Evolutionary conservation across 2,888 invertebrate genomes (phyloP), one percentile per base, ranked within the genome.

Genomic region (Epistrophella euchroma): DNA sequence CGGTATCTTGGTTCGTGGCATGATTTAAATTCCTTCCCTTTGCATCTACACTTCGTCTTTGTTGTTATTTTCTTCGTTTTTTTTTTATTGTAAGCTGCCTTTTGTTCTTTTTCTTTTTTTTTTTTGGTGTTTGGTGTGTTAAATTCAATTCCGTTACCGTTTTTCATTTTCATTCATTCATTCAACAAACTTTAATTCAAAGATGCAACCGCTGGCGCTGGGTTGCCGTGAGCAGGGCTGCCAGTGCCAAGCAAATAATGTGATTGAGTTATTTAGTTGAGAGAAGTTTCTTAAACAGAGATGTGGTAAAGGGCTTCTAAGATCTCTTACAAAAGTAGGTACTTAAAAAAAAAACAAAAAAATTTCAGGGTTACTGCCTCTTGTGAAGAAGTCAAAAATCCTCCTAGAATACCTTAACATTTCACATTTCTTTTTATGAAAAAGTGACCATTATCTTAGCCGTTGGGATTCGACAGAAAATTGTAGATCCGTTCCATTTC

Each of bases 151-250:
- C 82, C 58, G 82, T 86, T 74, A 74, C 77, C 86, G 47, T 86
- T 82, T 86, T 66, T 35, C 77, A 82, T 82, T 86, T 82, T 82
- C 64, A n/a, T n/a, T 28, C 77, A 82, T 86, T 86, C 86, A 82
- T 82, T 81, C 68, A 73, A 52, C 11, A 58, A 19, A 22, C 25
- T 37, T 11, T 3, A 58, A 58, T 17, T 45, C 37, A 55, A 15
- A 47, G 43, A 28, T 45, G n/a, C 55, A 75, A 66, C 55, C 50
- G 15, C 40, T 32, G 11, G 60, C 50, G 15, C 40, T 32, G 11
- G 17, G 9, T n/a, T 28, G n/a, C n/a, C 4, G n/a, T n/a, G 10
- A 55, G 9, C 4, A 60, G 60, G 15, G 40, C 40, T 60, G 22
- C 60, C 60, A 19, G 1, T 7, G 7, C 4, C 7, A 19, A 19